These are phyloP conservation scores for Tipula helvola DNA, from an alignment of 2,888 invertebrate genomes.

Conservation along the genomic window DNA sequence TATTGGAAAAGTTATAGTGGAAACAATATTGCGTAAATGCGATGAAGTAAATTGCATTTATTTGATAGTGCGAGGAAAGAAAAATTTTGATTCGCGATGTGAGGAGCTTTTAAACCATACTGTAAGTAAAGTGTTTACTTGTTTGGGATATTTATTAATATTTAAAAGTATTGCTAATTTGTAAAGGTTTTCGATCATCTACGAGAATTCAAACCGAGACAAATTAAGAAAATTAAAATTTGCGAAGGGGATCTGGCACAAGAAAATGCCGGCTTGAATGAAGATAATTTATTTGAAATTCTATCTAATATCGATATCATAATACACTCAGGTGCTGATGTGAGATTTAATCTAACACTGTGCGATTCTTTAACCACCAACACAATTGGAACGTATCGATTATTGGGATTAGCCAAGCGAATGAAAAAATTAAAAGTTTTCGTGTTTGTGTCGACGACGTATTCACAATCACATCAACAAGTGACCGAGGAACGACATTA, in stretches of 20 bases:
- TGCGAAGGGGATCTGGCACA: not conserved
- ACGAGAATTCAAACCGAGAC: not conserved
- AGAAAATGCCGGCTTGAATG: not conserved
- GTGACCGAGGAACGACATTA: not conserved
- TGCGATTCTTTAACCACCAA: not conserved
- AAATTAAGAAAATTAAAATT: not conserved
- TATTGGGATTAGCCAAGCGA: not conserved
- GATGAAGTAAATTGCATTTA: no score
- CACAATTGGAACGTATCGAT: not conserved
- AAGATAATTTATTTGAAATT: not conserved
- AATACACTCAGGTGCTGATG: not conserved
- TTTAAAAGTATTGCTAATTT: not conserved
- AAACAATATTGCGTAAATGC: no score
- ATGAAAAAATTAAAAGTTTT: not conserved
- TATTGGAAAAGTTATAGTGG: no score
- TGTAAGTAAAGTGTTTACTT: no score
- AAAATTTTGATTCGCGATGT: no score
- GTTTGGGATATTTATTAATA: not conserved
- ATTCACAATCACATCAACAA: not conserved
- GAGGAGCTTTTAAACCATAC: not conserved
- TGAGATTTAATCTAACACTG: not conserved
- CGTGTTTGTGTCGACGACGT: not conserved
- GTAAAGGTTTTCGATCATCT: not conserved
- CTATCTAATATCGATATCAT: not conserved
- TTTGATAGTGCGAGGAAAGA: no score